Base-by-base conservation (phyloP, 2,888 invertebrate species). In the Gari tellinella region DNA sequence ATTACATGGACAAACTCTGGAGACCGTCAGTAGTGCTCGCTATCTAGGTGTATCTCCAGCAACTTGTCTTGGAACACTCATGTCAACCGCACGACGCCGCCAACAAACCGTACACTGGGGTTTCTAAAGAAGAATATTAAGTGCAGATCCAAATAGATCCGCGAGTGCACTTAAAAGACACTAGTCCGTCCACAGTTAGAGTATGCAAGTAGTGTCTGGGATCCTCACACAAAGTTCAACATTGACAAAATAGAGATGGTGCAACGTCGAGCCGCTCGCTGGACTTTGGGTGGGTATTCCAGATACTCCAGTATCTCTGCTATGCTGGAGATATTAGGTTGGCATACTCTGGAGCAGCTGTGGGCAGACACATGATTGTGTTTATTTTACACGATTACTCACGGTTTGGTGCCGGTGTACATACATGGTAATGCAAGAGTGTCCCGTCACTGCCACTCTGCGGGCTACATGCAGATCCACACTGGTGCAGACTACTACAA, bases 181-280 rank as follows among this genome's bases (percentile, higher is more conserved):
- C 52, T 26, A 26, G 45, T 60, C 21, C 48, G 60, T 40, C 60
- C 48, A 17, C 46, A 41, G 21, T 21, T 60, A 41, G 60, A 60
- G 19, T 60, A 60, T 15, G 45, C 60, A 21, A 37, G 41, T 17
- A 8, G 48, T 17, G 49, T 31, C n/a, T 60, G 49, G 60, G 19
- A 21, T n/a, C 60, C 49, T 10, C 26, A 60, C 38, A 60, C 60
- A 21, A 37, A 38, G 23, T 14, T 4, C n/a, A 38, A 49, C 23
- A 60, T 38, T 38, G 15, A 37, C 19, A 49, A 49, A 48, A 37
- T 60, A 31, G 60, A 60, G 17, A 48, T 49, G 49, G 60, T 60
- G 12, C 60, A 60, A 25, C 48, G 48, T 37, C 8, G 60, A 21
- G 60, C 60, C 2, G 38, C 40, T n/a, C 21, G 60, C 14, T 60